Percentiles rank a stretch among this genome's conserved stretches.
phyloP scores from a whole-genome alignment of 2,888 invertebrate genomes.

The Parnassius orleans region DNA sequence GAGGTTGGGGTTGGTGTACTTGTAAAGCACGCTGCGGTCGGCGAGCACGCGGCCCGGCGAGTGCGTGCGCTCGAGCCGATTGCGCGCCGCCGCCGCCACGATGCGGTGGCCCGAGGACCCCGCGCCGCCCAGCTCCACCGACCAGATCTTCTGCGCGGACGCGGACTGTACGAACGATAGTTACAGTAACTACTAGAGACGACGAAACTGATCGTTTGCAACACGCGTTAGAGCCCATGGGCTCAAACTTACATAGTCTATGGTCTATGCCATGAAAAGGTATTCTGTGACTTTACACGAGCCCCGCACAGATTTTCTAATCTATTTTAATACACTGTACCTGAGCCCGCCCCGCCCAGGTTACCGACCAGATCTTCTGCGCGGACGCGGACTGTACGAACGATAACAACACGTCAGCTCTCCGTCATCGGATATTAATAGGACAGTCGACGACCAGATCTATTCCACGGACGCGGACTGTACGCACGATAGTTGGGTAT shows the following conservation, averaged over 20 bases:
- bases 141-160: slow-evolving; percentile 1
- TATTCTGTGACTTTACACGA: no score
- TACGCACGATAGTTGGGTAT: no score
- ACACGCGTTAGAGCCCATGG: no score
- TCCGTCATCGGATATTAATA: no score
- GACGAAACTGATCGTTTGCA: no score
- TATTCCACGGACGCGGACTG: no score
- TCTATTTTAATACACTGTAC: neutral
- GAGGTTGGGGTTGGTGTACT: slow-evolving; percentile 98
- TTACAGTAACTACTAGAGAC: no score
- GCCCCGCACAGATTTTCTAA: no score
- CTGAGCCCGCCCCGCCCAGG: slow-evolving; percentile 72
- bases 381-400: neutral
- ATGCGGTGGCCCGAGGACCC: slow-evolving; percentile 80
- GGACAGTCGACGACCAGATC: no score
- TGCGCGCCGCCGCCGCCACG: slow-evolving; percentile 83
- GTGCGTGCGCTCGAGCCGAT: slow-evolving; percentile 89
- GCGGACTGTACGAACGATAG: neutral
- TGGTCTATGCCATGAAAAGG: no score
- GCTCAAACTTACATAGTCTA: no score
- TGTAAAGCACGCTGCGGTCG: slow-evolving; percentile 98
- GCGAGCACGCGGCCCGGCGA: slow-evolving; percentile 97
- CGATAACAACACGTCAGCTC: no score
- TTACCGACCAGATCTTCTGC: slow-evolving; percentile 3
- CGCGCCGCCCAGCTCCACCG: slow-evolving; percentile 65